phyloP scores from a whole-genome alignment of 2,888 invertebrate genomes.

The Homarus gammarus region DNA sequence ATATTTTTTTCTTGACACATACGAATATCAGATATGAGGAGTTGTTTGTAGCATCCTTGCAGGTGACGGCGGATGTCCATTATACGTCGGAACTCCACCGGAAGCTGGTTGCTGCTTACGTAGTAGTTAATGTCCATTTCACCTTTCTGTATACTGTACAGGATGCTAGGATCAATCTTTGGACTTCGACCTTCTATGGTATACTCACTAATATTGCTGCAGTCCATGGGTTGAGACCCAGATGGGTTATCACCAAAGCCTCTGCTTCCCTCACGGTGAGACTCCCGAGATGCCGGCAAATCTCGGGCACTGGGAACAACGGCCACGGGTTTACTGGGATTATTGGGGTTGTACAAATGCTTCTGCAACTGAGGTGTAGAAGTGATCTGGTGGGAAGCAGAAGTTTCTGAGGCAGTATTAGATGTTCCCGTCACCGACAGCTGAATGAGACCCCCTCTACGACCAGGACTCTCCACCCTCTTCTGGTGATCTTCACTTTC shows the following conservation, averaged over 20 bases:
- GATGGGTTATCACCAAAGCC: constrained; percentile 38
- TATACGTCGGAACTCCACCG: constrained; percentile 72
- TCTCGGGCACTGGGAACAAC: constrained; percentile 73
- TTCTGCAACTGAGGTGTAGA: constrained; percentile 44
- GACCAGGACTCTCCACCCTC: constrained; percentile 68
- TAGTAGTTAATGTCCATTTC: constrained; percentile 74
- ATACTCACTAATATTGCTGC: constrained; percentile 38
- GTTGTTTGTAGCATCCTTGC: constrained; percentile 72
- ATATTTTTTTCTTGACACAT: constrained; percentile 74
- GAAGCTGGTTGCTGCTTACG: constrained; percentile 75
- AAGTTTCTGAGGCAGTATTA: constrained; percentile 8
- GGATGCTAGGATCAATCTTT: constrained; percentile 64
- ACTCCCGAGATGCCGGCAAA: constrained; percentile 39
- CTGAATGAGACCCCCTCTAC: constrained; percentile 67
- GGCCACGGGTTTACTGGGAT: constrained; percentile 71
- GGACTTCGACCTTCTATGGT: constrained; percentile 44
- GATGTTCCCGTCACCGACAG: constrained; percentile 40
- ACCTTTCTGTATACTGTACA: constrained; percentile 72
- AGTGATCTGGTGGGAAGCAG: constrained; percentile 16
- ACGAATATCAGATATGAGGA: constrained; percentile 69
- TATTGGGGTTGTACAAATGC: constrained; percentile 67
- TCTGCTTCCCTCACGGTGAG: constrained; percentile 77
- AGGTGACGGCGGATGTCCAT: constrained; percentile 74
- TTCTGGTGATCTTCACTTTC: constrained; percentile 31
- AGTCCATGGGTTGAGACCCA: constrained; percentile 77